phyloP scores from a whole-genome alignment of 2,113 vertebrate genomes.

The Hyla sarda region DNA sequence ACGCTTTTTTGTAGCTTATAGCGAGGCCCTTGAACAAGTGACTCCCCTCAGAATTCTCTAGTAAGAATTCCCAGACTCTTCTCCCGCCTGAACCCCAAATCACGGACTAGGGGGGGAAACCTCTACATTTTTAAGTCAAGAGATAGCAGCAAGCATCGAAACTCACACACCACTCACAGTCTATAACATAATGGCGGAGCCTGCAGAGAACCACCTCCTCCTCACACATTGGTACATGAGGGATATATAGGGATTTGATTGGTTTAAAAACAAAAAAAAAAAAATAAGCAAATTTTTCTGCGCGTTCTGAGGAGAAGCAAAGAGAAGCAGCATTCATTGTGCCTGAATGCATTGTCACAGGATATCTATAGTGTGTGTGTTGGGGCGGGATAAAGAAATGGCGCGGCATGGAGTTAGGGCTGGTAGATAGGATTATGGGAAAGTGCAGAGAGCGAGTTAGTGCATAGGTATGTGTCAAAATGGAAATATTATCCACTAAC shows the following conservation, averaged over 20 bases:
- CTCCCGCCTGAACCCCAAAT: neutral
- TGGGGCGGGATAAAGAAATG: conserved; percentile 53
- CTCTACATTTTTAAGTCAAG: neutral
- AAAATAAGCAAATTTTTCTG: no score
- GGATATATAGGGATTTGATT: conserved; percentile 44
- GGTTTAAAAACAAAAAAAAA: conserved; percentile 35
- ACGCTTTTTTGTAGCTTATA: no score
- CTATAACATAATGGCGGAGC: conserved; percentile 46
- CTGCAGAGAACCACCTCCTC: conserved; percentile 18
- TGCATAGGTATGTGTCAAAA: conserved; percentile 47
- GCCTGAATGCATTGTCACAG: conserved; percentile 51
- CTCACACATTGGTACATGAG: conserved; percentile 27
- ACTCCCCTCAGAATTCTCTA: neutral
- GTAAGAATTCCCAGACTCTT: neutral
- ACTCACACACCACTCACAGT: conserved; percentile 42
- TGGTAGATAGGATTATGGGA: conserved; percentile 54
- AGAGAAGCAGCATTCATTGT: conserved; percentile 50
- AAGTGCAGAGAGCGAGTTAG: conserved; percentile 62
- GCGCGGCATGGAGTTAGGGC: neutral
- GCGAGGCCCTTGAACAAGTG: no score
- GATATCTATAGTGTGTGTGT: neutral
- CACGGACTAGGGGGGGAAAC: neutral
- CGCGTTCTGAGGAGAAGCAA: conserved; percentile 35
- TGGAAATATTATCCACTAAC: neutral
- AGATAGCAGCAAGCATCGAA: conserved; percentile 18